Base-by-base conservation (phyloP, 2,113 vertebrate genomes). In the Meles meles region DNA sequence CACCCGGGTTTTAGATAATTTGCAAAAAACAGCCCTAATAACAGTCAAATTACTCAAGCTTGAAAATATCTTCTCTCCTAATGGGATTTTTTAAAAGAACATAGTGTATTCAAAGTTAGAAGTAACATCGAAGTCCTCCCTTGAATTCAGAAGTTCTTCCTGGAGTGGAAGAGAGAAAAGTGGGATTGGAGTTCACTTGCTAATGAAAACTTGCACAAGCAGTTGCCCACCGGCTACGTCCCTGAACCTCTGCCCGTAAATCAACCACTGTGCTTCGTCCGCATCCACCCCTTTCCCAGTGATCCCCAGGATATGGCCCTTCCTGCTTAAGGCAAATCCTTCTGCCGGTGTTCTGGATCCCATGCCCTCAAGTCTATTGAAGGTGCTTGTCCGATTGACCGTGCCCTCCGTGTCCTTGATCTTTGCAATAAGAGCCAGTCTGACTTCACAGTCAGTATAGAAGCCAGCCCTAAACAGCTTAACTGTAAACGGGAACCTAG, bases 211-310 rank as follows among this genome's bases (percentile, higher is more conserved):
- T 23, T 27, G 2, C 5, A 17, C 42, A 57, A 21, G 6, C 9
- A 21, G 7, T 44, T 65, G 6, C 14, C 25, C 57, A 1, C 69
- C 6, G 18, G n/a, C 14, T 37, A 0, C 1, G n/a, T 90, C 71
- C 31, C 17, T 39, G 47, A 86, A 42, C 37, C 85, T 86, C n/a
- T 76, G 17, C 42, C 49, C 81, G 37, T 91, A 76, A 44, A 21
- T 67, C 71, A 57, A 29, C 18, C 15, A 2, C 17, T 18, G 29
- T 14, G 10, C 61, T 25, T 37, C 8, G 0, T 20, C n/a, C 49
- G 0, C 1, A 67, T 1, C 34, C 2, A 1, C 12, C 9, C 7
- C 3, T 84, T 18, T 85, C 10, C 29, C 52, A 2, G 20, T 67
- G 44, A 57, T 88, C 52, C 67, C 20, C 44, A 47, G 39, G 29